Percentiles rank a stretch among this genome's conserved stretches.
phyloP scores from a whole-genome alignment of 2,113 vertebrate species.

The Chamaetylas fuelleborni region DNA sequence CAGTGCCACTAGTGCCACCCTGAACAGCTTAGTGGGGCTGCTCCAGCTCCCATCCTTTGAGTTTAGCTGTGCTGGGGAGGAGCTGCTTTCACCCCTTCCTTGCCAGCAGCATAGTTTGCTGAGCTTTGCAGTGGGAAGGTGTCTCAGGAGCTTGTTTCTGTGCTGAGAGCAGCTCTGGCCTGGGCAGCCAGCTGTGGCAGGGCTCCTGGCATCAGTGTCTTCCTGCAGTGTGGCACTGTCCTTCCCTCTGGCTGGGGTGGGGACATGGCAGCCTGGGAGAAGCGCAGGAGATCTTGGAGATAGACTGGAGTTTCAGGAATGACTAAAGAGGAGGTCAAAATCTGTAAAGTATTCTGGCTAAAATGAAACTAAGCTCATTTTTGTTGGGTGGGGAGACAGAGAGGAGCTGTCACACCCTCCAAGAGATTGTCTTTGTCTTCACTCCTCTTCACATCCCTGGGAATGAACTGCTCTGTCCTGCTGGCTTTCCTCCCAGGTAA shows the following conservation, averaged over 20 bases:
- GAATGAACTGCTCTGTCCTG: background rate
- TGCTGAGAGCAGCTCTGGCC: background rate
- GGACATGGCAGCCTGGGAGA: background rate
- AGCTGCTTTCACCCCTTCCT: background rate
- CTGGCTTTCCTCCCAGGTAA: slow-evolving; percentile 76
- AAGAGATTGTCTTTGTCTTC: background rate
- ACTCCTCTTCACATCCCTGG: background rate
- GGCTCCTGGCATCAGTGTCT: background rate
- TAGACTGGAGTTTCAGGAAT: background rate
- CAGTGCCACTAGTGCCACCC: background rate
- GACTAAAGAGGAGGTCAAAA: background rate
- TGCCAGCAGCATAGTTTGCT: background rate
- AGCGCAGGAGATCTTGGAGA: background rate
- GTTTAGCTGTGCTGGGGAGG: background rate
- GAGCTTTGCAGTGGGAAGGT: background rate
- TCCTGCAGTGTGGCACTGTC: rapidly evolving
- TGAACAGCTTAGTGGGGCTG: background rate
- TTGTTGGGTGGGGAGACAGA: background rate
- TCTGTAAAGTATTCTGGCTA: background rate
- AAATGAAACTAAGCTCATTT: background rate
- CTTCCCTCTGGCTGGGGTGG: background rate
- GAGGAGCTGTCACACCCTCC: background rate
- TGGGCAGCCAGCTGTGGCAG: background rate
- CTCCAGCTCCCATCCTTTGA: background rate
- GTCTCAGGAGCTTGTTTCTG: background rate